These are phyloP conservation scores for Pangasius macronema DNA, from an alignment of 2,797 vertebrate species.

Conservation along the genomic window DNA sequence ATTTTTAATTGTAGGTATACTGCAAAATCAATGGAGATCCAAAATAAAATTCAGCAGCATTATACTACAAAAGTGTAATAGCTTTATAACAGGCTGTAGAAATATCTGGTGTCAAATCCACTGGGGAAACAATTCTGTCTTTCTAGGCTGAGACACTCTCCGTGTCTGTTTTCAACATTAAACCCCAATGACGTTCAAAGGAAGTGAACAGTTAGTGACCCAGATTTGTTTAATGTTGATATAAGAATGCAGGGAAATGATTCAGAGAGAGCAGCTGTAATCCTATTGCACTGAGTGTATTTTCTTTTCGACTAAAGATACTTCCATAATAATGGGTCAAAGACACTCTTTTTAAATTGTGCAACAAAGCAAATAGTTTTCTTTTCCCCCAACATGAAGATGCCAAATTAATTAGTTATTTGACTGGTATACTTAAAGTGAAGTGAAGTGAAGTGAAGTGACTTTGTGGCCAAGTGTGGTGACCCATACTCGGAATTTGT, in stretches of 20 bases:
- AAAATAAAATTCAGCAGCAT: too few relatives aligned
- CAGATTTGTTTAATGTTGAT: slow-evolving; percentile 41
- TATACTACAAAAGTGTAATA: not conserved
- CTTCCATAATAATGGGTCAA: not conserved
- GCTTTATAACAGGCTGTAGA: not conserved
- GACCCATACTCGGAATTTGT: too few relatives aligned
- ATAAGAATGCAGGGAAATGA: slow-evolving; percentile 21
- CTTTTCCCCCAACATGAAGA: not conserved
- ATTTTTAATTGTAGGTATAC: not conserved
- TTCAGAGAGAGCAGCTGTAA: slow-evolving; percentile 18
- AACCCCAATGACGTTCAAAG: slow-evolving; percentile 28
- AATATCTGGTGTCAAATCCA: slow-evolving; percentile 10
- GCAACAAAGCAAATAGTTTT: not conserved
- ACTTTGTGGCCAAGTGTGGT: too few relatives aligned
- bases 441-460: too few relatives aligned
- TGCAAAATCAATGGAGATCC: too few relatives aligned
- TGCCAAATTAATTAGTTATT: not conserved
- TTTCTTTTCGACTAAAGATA: not conserved
- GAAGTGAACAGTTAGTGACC: slow-evolving; percentile 43
- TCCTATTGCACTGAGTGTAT: not conserved
- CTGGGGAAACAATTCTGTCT: not conserved
- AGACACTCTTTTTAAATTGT: not conserved
- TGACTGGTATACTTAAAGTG: not conserved
- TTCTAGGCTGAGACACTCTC: slow-evolving; percentile 7
- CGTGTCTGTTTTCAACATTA: slow-evolving; percentile 29